These are phyloP conservation scores for Ormia ochracea DNA, from an alignment of 2,888 invertebrate genomes.

Conservation along the genomic window DNA sequence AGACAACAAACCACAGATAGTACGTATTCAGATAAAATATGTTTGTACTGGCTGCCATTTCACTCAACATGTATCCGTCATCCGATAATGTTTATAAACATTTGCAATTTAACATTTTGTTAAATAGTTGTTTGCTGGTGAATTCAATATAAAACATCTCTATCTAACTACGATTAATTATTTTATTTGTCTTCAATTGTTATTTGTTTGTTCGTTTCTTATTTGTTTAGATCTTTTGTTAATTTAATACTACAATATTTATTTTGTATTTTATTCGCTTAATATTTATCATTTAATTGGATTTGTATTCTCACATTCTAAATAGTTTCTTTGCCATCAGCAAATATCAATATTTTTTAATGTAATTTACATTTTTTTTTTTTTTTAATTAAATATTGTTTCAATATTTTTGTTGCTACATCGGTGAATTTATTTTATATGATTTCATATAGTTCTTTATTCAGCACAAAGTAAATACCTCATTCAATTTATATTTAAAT, in stretches of 20 bases:
- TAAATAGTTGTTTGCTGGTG: not conserved
- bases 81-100: not conserved
- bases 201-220: not conserved
- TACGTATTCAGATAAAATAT: no score
- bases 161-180: constrained; percentile 10
- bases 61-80: not conserved
- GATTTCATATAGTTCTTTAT: not conserved
- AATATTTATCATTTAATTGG: not conserved
- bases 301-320: not conserved
- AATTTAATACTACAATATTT: not conserved
- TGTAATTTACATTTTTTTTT: not conserved
- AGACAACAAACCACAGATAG: no score
- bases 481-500: not conserved
- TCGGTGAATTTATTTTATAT: not conserved
- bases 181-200: constrained; percentile 22
- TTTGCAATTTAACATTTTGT: not conserved
- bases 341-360: constrained; percentile 6
- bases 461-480: constrained; percentile 8
- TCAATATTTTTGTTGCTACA: constrained; percentile 16
- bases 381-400: not conserved
- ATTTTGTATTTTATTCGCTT: not conserved
- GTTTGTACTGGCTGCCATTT: no score
- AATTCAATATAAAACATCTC: not conserved
- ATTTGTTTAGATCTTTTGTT: not conserved
- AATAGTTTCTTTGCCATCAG: not conserved